phyloP scores from a whole-genome alignment of 2,113 vertebrate genomes.

The Eretmochelys imbricata region DNA sequence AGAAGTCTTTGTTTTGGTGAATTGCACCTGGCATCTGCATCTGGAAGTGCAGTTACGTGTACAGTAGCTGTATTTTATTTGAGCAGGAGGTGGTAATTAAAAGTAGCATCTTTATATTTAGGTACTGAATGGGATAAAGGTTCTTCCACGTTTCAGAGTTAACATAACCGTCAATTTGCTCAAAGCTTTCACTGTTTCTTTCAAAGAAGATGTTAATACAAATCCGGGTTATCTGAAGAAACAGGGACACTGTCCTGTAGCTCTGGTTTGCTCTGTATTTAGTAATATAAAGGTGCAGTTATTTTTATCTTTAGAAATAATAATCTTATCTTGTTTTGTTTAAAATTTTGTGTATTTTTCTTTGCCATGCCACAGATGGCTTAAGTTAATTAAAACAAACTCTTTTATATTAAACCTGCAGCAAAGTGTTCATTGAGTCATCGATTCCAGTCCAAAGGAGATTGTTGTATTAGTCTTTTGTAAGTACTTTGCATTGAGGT shows the following conservation, averaged over 20 bases:
- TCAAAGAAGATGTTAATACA: neutral
- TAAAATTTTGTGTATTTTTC: neutral
- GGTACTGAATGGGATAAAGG: neutral
- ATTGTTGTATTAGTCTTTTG: neutral
- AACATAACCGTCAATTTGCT: neutral
- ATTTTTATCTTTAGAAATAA: neutral
- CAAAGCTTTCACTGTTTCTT: rapidly evolving
- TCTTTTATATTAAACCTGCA: neutral
- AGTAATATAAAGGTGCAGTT: neutral
- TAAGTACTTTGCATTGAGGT: neutral
- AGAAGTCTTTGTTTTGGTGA: neutral
- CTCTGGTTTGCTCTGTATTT: neutral
- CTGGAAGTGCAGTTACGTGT: neutral
- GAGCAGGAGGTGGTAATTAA: neutral
- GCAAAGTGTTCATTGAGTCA: neutral
- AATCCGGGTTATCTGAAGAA: neutral
- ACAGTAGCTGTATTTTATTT: neutral
- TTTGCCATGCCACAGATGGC: neutral
- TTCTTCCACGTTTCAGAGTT: rapidly evolving
- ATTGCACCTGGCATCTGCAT: neutral
- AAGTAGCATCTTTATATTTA: neutral
- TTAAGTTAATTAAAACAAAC: neutral
- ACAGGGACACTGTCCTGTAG: neutral
- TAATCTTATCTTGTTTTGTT: neutral
- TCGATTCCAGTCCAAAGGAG: neutral